Evolutionary conservation across 2,888 invertebrate genomes (phyloP), one percentile per base, ranked within the genome.

Genomic region (Lingula anatina): DNA sequence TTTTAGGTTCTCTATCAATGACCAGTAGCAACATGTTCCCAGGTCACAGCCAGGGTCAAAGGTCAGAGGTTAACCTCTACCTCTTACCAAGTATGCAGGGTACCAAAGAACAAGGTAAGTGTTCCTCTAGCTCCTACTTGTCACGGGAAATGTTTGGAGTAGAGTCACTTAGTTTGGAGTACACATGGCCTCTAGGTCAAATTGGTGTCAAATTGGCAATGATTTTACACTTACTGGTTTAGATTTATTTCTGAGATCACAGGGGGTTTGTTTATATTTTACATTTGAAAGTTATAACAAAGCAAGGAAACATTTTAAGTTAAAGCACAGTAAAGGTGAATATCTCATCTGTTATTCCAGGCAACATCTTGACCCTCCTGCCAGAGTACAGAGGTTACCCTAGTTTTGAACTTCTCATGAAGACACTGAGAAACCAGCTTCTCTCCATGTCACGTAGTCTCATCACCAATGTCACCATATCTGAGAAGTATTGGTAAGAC

Each of bases 401-500:
- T 3, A 71, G 71, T 7, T 83, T 86, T 66, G 82, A 83, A 47
- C 81, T 84, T 47, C 73, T 89, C 39, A 81, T 88, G 0, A 80
- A 83, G 49, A 82, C 84, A 39, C 79, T 90, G 9, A 81, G 85
- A 37, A 84, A 83, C 65, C 86, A 87, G 78, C 79, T 89, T 35
- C 80, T 86, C 25, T 85, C 88, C 3, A 83, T 86, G 26, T 81
- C 85, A 43, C 81, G 86, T 55, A 84, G 84, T 66, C 83, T 85
- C 38, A 80, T 90, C 57, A 87, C 87, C 0, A 86, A 86, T 57
- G 83, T 86, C 5, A 82, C 84, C 53, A 78, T 89, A 18, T 86
- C 87, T 0, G 90, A 90, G 72, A 86, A 85, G 70, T 87, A 86
- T 62, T 90, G 90, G 90, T 82, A 68, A 64, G 62, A 35, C 31